Base-by-base conservation (phyloP, 2,888 invertebrate species). In the Slavum lentiscoides region DNA sequence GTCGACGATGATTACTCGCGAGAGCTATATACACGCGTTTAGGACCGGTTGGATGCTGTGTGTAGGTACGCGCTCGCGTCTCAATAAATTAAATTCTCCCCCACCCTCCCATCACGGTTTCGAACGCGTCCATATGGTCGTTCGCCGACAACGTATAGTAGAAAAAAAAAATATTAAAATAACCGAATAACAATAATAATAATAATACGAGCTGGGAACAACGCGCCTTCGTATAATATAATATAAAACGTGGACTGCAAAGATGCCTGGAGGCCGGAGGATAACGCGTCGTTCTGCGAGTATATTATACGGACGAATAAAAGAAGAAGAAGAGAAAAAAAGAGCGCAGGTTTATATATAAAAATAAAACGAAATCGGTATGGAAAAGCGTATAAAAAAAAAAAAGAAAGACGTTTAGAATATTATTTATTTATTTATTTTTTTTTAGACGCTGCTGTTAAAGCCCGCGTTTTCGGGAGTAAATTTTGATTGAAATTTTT, bases 41-140 rank as follows among this genome's bases (percentile, higher is more conserved):
- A 43, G 67, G 75, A 76, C 75, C 75, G 68, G 75, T 76, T 68
- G 68, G 75, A 59, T 76, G 75, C 49, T 68, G 43, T 76, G 17
- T 19, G 58, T 30, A 30, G 30, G 30, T 30, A 30, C 30, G 30
- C 30, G 30, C 30, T 30, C 30, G 37, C 75, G 58, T 59, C 30
- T 75, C 75, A 43, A 75, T 75, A 76, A 76, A 68, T 68, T 68
- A 68, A 76, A 68, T 76, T 67, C 30, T 67, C 68, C 49, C 43
- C 43, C 67, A n/a, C 55, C 59, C 58, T 21, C 30, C 30, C 1
- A 30, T 74, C 21, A 55, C 64, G 39, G n/a, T 75, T 75, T 39
- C 49, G 49, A 68, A 68, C 58, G 58, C 58, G 67, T 43, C 67
- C 75, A 76, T 76, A 76, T 76, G 75, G 75, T 68, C 68, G 67